Evolutionary conservation across 2,113 vertebrate species (phyloP).

Genomic region (Oceanites oceanicus): DNA sequence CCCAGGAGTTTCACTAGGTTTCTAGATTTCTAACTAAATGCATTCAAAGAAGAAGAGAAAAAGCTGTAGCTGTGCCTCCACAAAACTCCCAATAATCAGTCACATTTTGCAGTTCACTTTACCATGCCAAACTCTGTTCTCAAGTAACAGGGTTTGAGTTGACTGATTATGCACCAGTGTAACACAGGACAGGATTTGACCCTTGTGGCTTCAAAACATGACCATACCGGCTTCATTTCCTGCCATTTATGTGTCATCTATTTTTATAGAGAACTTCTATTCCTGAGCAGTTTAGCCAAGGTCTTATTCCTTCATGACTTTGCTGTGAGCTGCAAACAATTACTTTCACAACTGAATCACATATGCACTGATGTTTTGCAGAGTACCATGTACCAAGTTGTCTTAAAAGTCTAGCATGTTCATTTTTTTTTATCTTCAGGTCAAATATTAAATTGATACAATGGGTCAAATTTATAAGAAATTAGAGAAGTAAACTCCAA

Average conservation of each 20-base stretch:
- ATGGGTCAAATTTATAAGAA: neutral
- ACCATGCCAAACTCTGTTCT: neutral
- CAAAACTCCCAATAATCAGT: neutral
- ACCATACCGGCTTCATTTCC: slow-evolving; percentile 52
- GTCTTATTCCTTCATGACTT: slow-evolving; percentile 21
- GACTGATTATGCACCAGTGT: neutral
- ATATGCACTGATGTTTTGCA: neutral
- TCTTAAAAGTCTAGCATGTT: neutral
- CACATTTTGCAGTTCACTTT: neutral
- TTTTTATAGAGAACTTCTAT: slow-evolving; percentile 39
- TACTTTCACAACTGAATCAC: neutral
- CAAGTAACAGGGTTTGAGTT: neutral
- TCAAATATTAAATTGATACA: neutral
- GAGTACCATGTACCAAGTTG: neutral
- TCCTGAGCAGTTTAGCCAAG: slow-evolving; percentile 29
- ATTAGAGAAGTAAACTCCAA: neutral
- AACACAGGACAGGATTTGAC: slow-evolving; percentile 40
- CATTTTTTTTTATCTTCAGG: neutral
- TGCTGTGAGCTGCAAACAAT: slow-evolving; percentile 19
- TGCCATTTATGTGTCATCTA: slow-evolving; percentile 51
- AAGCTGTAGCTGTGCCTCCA: neutral
- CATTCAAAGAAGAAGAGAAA: neutral
- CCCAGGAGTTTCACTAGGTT: neutral
- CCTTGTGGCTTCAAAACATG: slow-evolving; percentile 28
- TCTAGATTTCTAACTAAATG: neutral